Evolutionary conservation across 2,888 invertebrate species (phyloP).

Genomic region (Pseudanteris insignis): DNA sequence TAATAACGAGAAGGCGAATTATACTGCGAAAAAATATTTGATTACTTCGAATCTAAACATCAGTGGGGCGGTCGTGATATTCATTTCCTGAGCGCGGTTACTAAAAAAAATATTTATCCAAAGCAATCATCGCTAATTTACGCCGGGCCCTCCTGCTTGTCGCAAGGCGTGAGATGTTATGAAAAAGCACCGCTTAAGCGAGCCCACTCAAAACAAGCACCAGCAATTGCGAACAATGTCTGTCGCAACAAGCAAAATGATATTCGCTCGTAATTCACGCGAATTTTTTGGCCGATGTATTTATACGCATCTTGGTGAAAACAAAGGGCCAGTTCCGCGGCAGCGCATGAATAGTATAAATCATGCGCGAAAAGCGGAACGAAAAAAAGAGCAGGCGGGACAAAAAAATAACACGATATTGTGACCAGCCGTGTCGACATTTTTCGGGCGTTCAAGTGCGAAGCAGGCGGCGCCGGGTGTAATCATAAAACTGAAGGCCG

Average conservation of each 20-base stretch:
- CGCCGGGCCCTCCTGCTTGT: constrained; percentile 41
- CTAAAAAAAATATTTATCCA: constrained; percentile 56
- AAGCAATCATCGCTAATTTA: constrained; percentile 50
- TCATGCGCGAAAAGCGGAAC: constrained; percentile 25
- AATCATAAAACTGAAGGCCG: constrained; percentile 46
- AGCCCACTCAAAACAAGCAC: constrained; percentile 26
- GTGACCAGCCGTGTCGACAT: constrained; percentile 40
- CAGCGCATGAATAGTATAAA: constrained; percentile 34
- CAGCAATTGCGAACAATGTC: constrained; percentile 31
- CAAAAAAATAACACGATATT: constrained; percentile 33
- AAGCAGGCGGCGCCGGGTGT: constrained; percentile 45
- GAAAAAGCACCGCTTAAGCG: constrained; percentile 6
- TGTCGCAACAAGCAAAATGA: constrained; percentile 35
- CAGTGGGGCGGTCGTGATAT: too few relatives aligned
- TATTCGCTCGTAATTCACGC: constrained; percentile 27
- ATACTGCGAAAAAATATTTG: too few relatives aligned
- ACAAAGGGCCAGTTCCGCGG: constrained; percentile 23
- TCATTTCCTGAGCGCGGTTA: constrained; percentile 28
- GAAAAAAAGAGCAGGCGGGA: constrained; percentile 3
- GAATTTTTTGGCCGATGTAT: constrained; percentile 27
- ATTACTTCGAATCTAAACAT: too few relatives aligned
- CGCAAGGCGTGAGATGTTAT: too few relatives aligned
- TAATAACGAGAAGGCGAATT: too few relatives aligned
- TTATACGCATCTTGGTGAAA: constrained; percentile 38
- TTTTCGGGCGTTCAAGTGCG: too few relatives aligned